Conservation (phyloP, 2,113 vertebrate genomes). For the Isichthys henryi region DNA sequence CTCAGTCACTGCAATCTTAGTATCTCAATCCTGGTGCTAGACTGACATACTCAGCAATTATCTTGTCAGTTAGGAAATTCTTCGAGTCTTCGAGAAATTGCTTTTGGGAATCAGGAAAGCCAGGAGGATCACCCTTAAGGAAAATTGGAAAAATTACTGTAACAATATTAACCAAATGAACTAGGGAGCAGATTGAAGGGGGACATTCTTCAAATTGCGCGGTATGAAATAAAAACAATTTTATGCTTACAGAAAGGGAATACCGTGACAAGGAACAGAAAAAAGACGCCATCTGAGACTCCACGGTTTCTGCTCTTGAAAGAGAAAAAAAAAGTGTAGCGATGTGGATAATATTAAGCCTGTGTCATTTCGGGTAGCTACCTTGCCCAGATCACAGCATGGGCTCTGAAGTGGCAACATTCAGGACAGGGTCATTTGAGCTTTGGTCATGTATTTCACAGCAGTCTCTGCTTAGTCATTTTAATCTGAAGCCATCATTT, state of each 20-base stretch:
- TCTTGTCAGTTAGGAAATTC: slow-evolving; percentile 26
- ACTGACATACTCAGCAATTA: slow-evolving; percentile 28
- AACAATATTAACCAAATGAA: neutral
- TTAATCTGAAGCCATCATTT: neutral
- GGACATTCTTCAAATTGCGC: neutral
- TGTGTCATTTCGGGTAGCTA: neutral
- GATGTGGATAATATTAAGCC: neutral
- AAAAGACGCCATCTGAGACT: neutral
- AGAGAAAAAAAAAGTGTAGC: neutral
- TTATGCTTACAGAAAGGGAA: neutral
- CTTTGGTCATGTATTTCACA: neutral
- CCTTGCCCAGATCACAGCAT: neutral
- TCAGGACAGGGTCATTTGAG: neutral
- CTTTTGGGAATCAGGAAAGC: slow-evolving; percentile 18
- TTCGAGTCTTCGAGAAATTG: slow-evolving; percentile 10
- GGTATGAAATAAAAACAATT: neutral
- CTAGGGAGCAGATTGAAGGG: neutral
- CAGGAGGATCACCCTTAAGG: neutral
- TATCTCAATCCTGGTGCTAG: slow-evolving; percentile 19
- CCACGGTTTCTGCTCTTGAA: neutral
- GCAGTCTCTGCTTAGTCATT: neutral
- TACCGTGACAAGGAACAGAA: neutral
- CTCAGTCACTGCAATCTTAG: neutral
- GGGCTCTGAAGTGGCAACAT: neutral
- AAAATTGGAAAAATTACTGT: neutral